A percentile compares a stretch with the other conserved stretches of the same genome.
Evolutionary conservation across 2,113 vertebrate genomes (phyloP).

Genomic region (Herpailurus yagouaroundi): DNA sequence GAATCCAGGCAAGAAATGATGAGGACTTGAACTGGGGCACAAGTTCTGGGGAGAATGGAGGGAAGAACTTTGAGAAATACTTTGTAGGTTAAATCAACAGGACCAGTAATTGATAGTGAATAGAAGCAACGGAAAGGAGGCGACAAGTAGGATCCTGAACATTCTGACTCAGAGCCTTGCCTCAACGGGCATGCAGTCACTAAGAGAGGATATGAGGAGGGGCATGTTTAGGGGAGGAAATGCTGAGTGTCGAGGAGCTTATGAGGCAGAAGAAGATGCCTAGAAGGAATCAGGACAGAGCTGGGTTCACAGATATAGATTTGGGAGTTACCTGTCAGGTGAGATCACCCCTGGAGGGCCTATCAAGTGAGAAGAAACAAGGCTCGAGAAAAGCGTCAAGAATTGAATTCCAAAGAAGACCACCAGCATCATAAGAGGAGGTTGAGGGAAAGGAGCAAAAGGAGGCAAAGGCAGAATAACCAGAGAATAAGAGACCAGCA

Average conservation of each 20-base stretch:
- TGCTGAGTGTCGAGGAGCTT: background rate
- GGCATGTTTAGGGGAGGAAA: background rate
- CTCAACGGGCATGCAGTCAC: background rate
- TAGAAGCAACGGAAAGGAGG: background rate
- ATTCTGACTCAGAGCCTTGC: background rate
- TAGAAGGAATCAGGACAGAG: background rate
- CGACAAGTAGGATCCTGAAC: background rate
- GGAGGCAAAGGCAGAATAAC: background rate
- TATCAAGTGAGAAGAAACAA: background rate
- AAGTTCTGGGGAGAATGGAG: constrained; percentile 22
- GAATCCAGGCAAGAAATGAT: constrained; percentile 66
- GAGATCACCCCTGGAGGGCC: background rate
- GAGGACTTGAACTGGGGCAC: constrained; percentile 46
- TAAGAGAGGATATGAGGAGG: background rate
- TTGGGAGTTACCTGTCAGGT: background rate
- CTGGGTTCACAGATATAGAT: background rate
- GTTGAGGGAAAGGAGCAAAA: background rate
- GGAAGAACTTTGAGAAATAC: background rate
- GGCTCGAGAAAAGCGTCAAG: background rate
- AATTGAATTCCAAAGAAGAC: background rate
- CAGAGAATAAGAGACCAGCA: background rate
- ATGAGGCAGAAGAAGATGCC: background rate
- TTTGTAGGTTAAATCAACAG: constrained; percentile 14
- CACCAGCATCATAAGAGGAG: background rate
- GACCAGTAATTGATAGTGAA: background rate